Evolutionary conservation across 2,888 invertebrate species (phyloP).

Genomic region (Pheosia tremula): DNA sequence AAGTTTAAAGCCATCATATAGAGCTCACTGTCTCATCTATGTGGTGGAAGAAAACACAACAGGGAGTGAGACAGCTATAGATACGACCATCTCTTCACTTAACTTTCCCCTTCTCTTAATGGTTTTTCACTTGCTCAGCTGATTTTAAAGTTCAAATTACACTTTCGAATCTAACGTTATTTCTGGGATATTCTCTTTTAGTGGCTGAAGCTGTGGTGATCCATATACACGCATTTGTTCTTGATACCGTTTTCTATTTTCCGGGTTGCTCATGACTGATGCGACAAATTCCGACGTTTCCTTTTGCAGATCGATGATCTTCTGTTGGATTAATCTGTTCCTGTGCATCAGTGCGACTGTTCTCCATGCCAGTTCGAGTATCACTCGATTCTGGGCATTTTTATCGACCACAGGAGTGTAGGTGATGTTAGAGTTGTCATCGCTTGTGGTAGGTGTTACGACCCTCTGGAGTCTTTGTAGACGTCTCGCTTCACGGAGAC

Average conservation of each 20-base stretch:
- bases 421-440: constrained; percentile 35
- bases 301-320: constrained; percentile 83
- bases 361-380: constrained; percentile 86
- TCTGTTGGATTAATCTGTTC: constrained; percentile 85
- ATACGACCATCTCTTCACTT: too few species aligned
- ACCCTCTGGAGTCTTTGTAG: constrained; percentile 60
- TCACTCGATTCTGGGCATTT: constrained; percentile 70
- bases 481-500: constrained; percentile 70
- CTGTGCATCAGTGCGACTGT: constrained; percentile 86
- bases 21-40: too few species aligned
- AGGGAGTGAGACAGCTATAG: constrained; percentile 2
- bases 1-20: too few species aligned
- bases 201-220: constrained; percentile 33
- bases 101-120: too few species aligned
- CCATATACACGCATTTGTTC: constrained; percentile 58
- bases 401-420: constrained; percentile 54
- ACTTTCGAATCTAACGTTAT: constrained; percentile 51
- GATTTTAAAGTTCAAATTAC: constrained; percentile 24
- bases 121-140: not conserved
- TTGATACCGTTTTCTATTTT: constrained; percentile 61
- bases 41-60: too few species aligned
- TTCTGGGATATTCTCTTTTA: constrained; percentile 40
- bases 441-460: constrained; percentile 45
- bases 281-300: constrained; percentile 87
- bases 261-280: constrained; percentile 83